Conservation (phyloP, 2,113 vertebrate genomes). For the Perca flavescens region DNA sequence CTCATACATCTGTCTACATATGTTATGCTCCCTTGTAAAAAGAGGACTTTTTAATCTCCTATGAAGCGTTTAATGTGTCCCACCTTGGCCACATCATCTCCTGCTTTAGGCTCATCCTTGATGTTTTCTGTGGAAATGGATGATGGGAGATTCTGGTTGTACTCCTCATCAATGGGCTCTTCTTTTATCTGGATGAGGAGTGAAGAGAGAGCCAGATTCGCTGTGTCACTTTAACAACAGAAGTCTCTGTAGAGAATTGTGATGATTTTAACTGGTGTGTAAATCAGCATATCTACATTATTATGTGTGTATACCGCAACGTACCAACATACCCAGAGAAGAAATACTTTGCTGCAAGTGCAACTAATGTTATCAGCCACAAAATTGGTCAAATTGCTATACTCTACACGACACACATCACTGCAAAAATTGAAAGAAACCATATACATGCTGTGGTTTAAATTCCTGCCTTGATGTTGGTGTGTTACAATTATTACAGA, state of each 20-base stretch:
- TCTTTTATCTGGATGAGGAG: constrained; percentile 90
- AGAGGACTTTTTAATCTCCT: neutral
- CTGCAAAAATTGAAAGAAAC: neutral
- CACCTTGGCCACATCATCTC: constrained; percentile 83
- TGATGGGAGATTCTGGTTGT: constrained; percentile 85
- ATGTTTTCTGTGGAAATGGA: constrained; percentile 84
- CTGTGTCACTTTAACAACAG: constrained; percentile 71
- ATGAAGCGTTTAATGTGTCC: neutral
- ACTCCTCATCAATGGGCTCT: constrained; percentile 91
- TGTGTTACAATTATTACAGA: neutral
- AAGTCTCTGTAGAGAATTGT: neutral
- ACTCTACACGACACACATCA: neutral
- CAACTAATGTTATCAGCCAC: neutral
- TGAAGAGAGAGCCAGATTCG: constrained; percentile 79
- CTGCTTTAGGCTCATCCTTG: constrained; percentile 88
- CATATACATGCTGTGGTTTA: neutral
- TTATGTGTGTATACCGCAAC: neutral
- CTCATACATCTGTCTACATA: neutral
- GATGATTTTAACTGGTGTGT: neutral
- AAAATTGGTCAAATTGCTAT: neutral
- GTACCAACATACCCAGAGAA: neutral
- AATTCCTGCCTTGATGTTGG: neutral
- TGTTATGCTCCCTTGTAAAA: neutral
- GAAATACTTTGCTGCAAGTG: neutral
- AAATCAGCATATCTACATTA: neutral